Percentiles rank a stretch among this genome's conserved stretches.
phyloP scores from a whole-genome alignment of 92 coral and sea anemone genomes.

The Desmophyllum pertusum region DNA sequence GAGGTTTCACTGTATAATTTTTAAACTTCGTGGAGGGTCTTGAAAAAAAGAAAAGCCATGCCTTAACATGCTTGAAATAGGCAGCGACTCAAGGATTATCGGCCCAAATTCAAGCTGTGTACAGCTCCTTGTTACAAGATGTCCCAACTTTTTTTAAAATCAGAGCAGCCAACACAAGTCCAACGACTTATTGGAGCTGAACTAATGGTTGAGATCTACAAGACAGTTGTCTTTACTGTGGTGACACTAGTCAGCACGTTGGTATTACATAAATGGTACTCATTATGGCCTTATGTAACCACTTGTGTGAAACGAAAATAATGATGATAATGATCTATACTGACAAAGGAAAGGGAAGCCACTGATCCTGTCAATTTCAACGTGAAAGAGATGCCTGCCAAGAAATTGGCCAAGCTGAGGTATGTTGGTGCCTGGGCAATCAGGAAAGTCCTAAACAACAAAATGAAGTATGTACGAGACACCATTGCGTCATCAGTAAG shows the following conservation, averaged over 20 bases:
- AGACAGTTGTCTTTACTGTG: slow-evolving; percentile 2
- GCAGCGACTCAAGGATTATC: no score
- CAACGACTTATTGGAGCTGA: slow-evolving; percentile 42
- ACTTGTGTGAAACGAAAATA: no score
- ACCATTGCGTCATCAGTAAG: background rate
- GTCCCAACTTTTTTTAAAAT: slow-evolving; percentile 25
- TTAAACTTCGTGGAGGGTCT: no score
- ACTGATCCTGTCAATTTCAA: slow-evolving; percentile 4
- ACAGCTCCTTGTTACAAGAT: slow-evolving; percentile 44
- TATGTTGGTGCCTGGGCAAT: slow-evolving; percentile 52
- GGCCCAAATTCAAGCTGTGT: no score
- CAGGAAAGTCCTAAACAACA: background rate
- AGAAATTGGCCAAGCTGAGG: slow-evolving; percentile 31
- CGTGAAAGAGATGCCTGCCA: slow-evolving; percentile 27
- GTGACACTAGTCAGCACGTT: no score
- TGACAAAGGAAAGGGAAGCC: background rate
- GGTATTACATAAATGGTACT: no score
- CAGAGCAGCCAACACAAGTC: background rate
- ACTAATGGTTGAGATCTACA: slow-evolving; percentile 33
- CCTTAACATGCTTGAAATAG: no score
- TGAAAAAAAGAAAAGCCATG: no score
- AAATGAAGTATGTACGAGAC: background rate
- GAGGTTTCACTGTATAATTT: no score
- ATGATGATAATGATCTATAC: no score
- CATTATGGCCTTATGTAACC: no score